Percentiles rank a stretch among this genome's conserved stretches.
phyloP scores from a whole-genome alignment of 2,113 vertebrate genomes.

The Pituophis catenifer region DNA sequence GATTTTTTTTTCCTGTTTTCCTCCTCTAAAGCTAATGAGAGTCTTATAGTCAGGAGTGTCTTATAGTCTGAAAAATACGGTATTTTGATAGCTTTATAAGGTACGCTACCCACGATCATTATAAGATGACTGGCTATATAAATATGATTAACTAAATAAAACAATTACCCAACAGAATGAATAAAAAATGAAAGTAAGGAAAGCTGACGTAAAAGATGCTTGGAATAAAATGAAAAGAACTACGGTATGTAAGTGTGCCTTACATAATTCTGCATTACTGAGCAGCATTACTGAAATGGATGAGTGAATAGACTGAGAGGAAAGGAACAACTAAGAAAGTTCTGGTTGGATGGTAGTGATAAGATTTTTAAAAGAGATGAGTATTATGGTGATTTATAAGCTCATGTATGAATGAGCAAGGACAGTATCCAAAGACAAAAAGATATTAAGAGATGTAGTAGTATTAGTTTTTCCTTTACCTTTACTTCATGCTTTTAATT shows the following conservation, averaged over 20 bases:
- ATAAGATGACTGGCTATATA: too few relatives aligned
- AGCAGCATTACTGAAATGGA: neutral
- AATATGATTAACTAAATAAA: too few relatives aligned
- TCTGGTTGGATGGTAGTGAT: neutral
- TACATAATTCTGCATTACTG: too few relatives aligned
- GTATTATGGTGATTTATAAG: too few relatives aligned
- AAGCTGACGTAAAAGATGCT: neutral
- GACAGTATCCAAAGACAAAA: too few relatives aligned
- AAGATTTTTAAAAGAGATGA: neutral
- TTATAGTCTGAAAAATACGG: too few relatives aligned
- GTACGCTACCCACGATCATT: too few relatives aligned
- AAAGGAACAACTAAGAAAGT: neutral
- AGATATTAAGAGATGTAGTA: neutral
- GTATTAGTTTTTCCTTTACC: neutral
- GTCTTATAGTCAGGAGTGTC: too few relatives aligned
- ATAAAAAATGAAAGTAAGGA: neutral
- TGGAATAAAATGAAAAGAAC: neutral
- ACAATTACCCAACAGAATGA: neutral
- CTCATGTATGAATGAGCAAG: too few relatives aligned
- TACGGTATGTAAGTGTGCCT: neutral
- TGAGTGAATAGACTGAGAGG: neutral
- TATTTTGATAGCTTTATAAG: too few relatives aligned
- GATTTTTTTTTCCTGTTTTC: too few relatives aligned
- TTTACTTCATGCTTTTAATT: neutral
- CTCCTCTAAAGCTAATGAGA: too few relatives aligned